Base-by-base conservation (phyloP, 1,140 invertebrate genomes). In the Meloidogyne hapla region DNA sequence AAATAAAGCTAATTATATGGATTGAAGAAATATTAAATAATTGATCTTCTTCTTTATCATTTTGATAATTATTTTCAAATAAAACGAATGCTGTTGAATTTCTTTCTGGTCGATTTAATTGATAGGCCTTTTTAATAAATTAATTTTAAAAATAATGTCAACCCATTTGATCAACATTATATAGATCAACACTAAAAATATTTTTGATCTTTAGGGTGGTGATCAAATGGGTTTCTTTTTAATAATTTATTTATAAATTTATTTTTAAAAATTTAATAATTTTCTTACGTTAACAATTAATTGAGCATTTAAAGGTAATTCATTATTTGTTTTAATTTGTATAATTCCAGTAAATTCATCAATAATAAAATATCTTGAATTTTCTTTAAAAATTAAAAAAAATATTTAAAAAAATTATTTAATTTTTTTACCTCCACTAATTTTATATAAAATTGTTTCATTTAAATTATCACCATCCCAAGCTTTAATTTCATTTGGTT, bases 391-490 rank as follows among this genome's bases (percentile, higher is more conserved):
- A n/a, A n/a, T n/a, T n/a, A n/a, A n/a, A n/a, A 25, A 12, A 25
- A 64, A 72, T 25, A 9, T 9, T 28, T n/a, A 23, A 33, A 72
- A 38, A 21, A 25, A 6, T 26, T 72, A 10, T 23, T 13, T 12
- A n/a, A n/a, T n/a, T n/a, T 72, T 23, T 13, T 8, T 67, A 82
- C 81, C 82, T 75, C 82, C 82, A 13, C 70, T 70, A 38, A 83
- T 70, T 62, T 61, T 40, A 68, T 84, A 83, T 65, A 75, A 28
- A 15, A 83, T 64, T 25, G 81, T 33, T 33, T 80, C 81, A 48
- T 84, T 83, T 12, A 83, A 68, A 48, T 65, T 67, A 67, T 83
- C 82, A 26, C 77, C 82, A 70, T 83, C 82, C 62, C 76, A 76
- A 21, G 82, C 82, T 13, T 21, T 65, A 62, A 83, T 80, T 18